These are phyloP conservation scores for Rhodinocichla rosea DNA, from an alignment of 2,113 vertebrate species.

Conservation along the genomic window DNA sequence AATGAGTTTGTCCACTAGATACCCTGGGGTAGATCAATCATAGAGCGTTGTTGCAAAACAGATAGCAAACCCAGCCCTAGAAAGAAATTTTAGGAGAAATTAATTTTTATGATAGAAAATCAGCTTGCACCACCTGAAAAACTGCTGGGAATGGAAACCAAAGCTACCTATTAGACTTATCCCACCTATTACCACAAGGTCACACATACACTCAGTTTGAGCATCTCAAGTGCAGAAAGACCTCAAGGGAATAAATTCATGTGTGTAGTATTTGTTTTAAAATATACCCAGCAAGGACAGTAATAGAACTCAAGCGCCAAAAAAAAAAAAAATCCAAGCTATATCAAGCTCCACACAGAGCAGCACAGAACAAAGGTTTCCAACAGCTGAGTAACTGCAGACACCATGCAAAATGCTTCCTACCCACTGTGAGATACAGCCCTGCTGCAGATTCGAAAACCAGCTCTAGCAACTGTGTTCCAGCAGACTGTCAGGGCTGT, in stretches of 20 bases:
- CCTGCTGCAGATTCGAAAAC: not conserved
- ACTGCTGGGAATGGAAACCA: not conserved
- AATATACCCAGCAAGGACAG: not conserved
- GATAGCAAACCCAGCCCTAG: not conserved
- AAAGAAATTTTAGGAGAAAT: not conserved
- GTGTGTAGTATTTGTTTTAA: not conserved
- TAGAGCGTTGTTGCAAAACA: not conserved
- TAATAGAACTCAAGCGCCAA: not conserved
- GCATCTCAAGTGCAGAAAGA: not conserved
- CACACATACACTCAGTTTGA: not conserved
- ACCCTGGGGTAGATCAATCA: not conserved
- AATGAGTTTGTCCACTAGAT: not conserved
- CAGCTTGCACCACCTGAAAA: not conserved
- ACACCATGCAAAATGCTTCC: not conserved
- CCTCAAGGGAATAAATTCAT: not conserved
- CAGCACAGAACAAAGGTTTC: not conserved
- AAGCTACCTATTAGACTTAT: not conserved
- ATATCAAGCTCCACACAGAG: not conserved
- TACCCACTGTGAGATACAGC: not conserved
- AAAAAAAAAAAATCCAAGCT: not conserved
- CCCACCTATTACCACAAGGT: not conserved
- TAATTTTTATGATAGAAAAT: not conserved
- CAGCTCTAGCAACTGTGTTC: not conserved
- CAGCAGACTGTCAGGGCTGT: not conserved
- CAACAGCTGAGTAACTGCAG: conserved; percentile 11